These are phyloP conservation scores for Meleagris gallopavo DNA, from an alignment of 2,113 vertebrate genomes.

Conservation along the genomic window DNA sequence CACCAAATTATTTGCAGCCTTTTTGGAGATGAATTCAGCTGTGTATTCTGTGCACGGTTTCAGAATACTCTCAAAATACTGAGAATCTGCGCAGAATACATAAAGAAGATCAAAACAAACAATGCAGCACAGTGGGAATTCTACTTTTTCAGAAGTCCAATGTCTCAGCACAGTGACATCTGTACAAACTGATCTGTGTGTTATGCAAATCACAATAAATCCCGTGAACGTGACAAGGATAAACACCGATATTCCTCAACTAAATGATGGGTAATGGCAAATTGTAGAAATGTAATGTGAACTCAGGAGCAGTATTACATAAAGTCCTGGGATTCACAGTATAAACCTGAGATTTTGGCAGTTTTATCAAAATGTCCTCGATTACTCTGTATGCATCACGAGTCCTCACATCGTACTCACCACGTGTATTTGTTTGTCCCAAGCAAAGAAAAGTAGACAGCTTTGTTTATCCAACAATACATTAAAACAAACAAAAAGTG, in stretches of 20 bases:
- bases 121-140: background rate
- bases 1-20: background rate
- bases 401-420: constrained; percentile 60
- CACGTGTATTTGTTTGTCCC: constrained; percentile 54
- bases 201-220: background rate
- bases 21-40: background rate
- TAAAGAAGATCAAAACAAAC: background rate
- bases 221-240: background rate
- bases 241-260: background rate
- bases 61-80: background rate
- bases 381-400: constrained; percentile 51
- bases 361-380: constrained; percentile 75
- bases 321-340: constrained; percentile 66
- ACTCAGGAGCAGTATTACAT: constrained; percentile 56
- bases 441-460: constrained; percentile 67
- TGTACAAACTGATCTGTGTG: background rate
- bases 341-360: constrained; percentile 78
- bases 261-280: background rate
- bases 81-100: background rate
- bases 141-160: background rate
- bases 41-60: background rate
- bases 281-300: constrained; percentile 42
- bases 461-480: constrained; percentile 66
- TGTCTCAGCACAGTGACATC: background rate
- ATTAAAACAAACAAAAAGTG: constrained; percentile 69